These are phyloP conservation scores for Terrapene triunguis DNA, from an alignment of 2,113 vertebrate species.

Conservation along the genomic window DNA sequence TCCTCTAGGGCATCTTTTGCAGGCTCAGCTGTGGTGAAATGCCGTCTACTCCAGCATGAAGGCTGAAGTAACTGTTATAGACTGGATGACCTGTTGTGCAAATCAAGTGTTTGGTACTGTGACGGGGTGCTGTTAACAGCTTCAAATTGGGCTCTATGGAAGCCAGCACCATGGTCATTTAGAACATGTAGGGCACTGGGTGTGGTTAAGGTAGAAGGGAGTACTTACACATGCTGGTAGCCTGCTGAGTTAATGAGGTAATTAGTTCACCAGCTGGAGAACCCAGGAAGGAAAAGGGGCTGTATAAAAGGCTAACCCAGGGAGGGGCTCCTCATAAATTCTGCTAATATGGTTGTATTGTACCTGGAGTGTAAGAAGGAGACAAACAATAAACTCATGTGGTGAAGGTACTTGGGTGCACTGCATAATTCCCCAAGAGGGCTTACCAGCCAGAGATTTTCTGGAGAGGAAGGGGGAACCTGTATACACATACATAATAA, in stretches of 20 bases:
- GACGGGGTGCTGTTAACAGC: not conserved
- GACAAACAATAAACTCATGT: not conserved
- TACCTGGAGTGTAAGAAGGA: not conserved
- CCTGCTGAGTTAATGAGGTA: not conserved
- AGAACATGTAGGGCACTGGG: not conserved
- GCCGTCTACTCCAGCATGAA: slow-evolving; percentile 60
- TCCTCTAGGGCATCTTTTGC: slow-evolving; percentile 57
- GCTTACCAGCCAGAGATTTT: not conserved
- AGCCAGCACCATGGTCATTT: not conserved
- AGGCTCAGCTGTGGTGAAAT: slow-evolving; percentile 67
- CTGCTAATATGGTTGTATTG: not conserved
- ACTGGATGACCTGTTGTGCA: slow-evolving; percentile 32
- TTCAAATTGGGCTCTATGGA: not conserved
- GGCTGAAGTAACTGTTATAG: slow-evolving; percentile 5
- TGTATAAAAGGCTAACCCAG: not conserved
- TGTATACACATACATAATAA: not conserved
- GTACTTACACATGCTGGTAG: not conserved
- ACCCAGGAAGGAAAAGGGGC: not conserved
- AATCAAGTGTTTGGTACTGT: not conserved
- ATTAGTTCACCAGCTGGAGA: not conserved
- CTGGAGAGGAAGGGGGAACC: not conserved
- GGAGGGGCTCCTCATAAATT: not conserved
- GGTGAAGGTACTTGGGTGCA: not conserved
- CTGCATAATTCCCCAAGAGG: not conserved
- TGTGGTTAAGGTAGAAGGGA: not conserved